These are phyloP conservation scores for Palythoa grandis DNA, from an alignment of 92 coral and sea anemone species.

Conservation along the genomic window DNA sequence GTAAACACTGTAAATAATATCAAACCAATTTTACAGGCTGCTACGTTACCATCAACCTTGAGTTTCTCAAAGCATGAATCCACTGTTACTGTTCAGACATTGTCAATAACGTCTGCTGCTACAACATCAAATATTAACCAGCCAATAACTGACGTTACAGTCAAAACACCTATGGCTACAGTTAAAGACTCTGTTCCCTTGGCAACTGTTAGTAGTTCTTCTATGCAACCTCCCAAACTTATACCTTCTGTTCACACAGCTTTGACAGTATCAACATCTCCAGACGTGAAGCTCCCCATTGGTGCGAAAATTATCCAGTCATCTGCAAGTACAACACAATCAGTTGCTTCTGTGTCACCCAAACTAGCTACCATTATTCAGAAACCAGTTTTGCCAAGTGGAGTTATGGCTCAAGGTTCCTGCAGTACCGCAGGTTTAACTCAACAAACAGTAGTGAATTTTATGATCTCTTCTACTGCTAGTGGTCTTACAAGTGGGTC, in stretches of 20 bases:
- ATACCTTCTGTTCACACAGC: constrained; percentile 11
- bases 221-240: neutral
- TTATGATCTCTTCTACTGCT: constrained; percentile 37
- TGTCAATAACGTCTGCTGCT: neutral
- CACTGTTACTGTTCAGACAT: neutral
- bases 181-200: neutral
- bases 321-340: neutral
- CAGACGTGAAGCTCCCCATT: neutral
- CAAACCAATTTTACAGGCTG: constrained; percentile 10
- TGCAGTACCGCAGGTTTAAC: constrained; percentile 27
- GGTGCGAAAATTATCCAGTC: neutral
- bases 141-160: neutral
- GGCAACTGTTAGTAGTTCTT: constrained; percentile 20
- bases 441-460: constrained; percentile 32
- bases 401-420: constrained; percentile 22
- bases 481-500: constrained; percentile 24
- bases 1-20: neutral
- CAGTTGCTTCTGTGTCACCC: constrained; percentile 12
- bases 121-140: neutral
- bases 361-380: constrained; percentile 37
- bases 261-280: neutral
- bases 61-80: neutral
- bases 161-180: neutral
- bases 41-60: constrained; percentile 17
- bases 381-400: constrained; percentile 38